Conservation (phyloP, 2,113 vertebrate species). For the Ramphastos sulfuratus region DNA sequence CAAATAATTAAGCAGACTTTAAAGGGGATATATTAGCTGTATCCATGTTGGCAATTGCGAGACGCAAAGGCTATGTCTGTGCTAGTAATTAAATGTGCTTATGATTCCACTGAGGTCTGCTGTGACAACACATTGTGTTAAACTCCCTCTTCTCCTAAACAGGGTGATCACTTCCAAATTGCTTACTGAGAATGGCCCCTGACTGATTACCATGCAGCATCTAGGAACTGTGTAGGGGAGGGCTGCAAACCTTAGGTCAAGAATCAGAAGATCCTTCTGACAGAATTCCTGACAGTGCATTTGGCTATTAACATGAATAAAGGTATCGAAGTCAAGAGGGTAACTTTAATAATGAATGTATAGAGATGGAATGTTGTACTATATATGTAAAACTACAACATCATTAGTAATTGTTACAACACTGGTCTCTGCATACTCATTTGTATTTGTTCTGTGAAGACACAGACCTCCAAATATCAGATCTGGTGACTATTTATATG, state of each 20-base stretch:
- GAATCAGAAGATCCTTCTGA: background rate
- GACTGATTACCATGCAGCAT: background rate
- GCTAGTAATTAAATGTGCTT: background rate
- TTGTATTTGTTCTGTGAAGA: background rate
- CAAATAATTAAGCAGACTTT: background rate
- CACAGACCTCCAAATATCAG: background rate
- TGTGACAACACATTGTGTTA: background rate
- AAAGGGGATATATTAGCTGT: background rate
- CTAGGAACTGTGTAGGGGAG: background rate
- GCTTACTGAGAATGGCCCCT: rapidly evolving
- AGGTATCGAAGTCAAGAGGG: background rate
- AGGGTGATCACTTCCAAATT: background rate
- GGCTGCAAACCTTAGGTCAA: background rate
- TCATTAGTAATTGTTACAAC: background rate
- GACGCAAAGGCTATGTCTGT: background rate
- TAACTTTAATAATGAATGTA: background rate
- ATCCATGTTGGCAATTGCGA: background rate
- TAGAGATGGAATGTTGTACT: background rate
- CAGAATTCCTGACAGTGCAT: background rate
- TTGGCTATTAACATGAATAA: background rate
- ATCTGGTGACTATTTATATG: background rate
- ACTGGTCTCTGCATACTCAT: background rate
- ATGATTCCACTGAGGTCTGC: background rate
- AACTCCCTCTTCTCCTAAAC: background rate
- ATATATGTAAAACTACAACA: background rate